Evolutionary conservation across 2,113 vertebrate species (phyloP).

Genomic region (Pomatorhinus ruficollis): DNA sequence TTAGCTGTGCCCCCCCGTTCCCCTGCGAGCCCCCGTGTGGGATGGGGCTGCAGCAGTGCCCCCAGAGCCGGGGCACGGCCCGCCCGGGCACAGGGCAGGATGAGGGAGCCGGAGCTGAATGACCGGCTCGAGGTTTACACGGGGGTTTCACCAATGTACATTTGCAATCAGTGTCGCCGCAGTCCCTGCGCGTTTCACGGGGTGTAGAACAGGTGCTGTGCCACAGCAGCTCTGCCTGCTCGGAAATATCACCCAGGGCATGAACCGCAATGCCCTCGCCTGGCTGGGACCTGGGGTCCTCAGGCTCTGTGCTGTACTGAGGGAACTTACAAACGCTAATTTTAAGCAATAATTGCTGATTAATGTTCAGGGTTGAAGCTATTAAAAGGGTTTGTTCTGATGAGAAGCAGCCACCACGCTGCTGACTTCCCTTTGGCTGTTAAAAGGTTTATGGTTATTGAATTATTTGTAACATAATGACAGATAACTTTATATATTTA

Average conservation of each 20-base stretch:
- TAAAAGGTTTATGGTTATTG: not conserved
- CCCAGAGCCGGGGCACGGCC: not conserved
- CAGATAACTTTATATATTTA: not conserved
- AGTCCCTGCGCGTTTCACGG: not conserved
- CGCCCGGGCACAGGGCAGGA: accelerated
- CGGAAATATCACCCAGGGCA: not conserved
- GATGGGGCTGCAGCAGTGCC: not conserved
- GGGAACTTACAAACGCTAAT: not conserved
- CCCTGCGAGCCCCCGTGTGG: accelerated
- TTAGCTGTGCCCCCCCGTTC: not conserved
- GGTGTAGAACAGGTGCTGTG: not conserved
- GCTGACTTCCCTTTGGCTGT: not conserved
- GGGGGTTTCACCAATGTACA: not conserved
- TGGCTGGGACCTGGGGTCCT: accelerated
- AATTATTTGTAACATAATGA: not conserved
- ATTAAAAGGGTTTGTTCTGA: not conserved
- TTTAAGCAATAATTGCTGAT: not conserved
- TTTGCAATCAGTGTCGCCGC: not conserved
- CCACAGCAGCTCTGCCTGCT: not conserved
- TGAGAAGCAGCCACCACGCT: not conserved
- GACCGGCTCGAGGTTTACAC: not conserved
- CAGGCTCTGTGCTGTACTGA: accelerated
- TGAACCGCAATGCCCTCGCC: not conserved
- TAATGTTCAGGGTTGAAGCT: not conserved
- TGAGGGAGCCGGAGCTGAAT: accelerated